phyloP scores from a whole-genome alignment of 2,797 vertebrate genomes.

The Balearica regulorum region DNA sequence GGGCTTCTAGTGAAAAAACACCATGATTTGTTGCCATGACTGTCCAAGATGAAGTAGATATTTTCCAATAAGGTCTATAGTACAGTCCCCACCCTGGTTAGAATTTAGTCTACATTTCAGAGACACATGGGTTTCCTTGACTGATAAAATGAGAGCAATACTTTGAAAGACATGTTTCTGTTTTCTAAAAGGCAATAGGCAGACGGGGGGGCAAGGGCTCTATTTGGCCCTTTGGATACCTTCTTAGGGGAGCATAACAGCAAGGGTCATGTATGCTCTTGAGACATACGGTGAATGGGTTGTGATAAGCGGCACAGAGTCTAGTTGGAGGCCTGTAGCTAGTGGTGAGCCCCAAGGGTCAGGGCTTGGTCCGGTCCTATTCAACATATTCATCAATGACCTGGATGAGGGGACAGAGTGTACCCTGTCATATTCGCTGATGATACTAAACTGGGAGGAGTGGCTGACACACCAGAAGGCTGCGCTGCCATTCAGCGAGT shows the following conservation, averaged over 20 bases:
- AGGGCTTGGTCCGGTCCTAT: no score
- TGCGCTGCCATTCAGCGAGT: no score
- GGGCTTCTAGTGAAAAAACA: neutral
- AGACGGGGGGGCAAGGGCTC: neutral
- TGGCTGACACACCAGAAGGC: no score
- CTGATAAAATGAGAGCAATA: neutral
- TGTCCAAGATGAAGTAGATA: neutral
- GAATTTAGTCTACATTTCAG: neutral
- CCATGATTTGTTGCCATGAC: neutral
- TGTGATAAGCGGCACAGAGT: no score
- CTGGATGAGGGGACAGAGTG: no score
- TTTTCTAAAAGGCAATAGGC: neutral
- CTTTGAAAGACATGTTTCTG: neutral
- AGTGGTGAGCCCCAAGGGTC: no score
- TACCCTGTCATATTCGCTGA: no score
- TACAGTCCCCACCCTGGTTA: neutral
- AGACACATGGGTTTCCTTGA: fast-evolving
- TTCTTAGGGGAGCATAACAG: neutral
- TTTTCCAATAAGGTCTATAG: neutral
- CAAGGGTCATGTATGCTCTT: neutral
- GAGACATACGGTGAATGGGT: no score
- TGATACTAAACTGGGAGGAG: no score
- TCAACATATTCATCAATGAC: no score
- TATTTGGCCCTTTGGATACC: neutral
- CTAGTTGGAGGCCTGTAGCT: no score